Percentiles rank a stretch among this genome's conserved stretches.
Evolutionary conservation across 2,113 vertebrate species (phyloP).

Genomic region (Urocitellus parryii): DNA sequence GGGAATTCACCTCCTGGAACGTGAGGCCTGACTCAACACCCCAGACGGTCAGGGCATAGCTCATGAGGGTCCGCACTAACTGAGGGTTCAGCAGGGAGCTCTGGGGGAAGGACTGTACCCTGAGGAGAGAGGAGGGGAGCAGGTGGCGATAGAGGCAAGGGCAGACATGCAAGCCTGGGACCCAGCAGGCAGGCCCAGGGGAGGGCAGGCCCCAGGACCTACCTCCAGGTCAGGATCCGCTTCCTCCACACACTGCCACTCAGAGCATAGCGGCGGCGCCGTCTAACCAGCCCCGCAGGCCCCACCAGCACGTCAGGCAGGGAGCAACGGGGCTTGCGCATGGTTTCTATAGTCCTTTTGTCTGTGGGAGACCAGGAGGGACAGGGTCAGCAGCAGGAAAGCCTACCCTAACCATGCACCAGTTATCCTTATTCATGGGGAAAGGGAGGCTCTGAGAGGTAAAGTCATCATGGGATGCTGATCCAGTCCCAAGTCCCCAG

Average conservation of each 20-base stretch:
- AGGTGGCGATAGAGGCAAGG: not conserved
- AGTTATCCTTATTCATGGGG: not conserved
- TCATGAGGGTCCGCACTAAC: constrained; percentile 64
- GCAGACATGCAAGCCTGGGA: too few relatives aligned
- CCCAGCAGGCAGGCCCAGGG: not conserved
- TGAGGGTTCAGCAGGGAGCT: constrained; percentile 18
- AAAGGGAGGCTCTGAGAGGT: not conserved
- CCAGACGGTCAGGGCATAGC: constrained; percentile 66
- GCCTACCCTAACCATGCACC: not conserved
- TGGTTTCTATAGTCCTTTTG: constrained; percentile 86
- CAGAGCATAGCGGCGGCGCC: constrained; percentile 87
- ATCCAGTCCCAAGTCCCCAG: not conserved
- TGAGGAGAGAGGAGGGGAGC: constrained; percentile 22
- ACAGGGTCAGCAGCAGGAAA: not conserved
- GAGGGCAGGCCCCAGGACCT: not conserved
- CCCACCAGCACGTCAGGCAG: constrained; percentile 93
- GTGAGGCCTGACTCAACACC: constrained; percentile 49
- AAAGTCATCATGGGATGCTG: too few relatives aligned
- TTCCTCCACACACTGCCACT: constrained; percentile 90
- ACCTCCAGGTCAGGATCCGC: constrained; percentile 91
- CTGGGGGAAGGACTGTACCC: constrained; percentile 81
- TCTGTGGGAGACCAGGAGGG: constrained; percentile 82
- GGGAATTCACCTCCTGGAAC: constrained; percentile 69
- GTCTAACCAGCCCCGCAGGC: constrained; percentile 86
- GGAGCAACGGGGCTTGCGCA: constrained; percentile 92